Base-by-base conservation (phyloP, 2,888 invertebrate species). In the Eubasilissa splendida region DNA sequence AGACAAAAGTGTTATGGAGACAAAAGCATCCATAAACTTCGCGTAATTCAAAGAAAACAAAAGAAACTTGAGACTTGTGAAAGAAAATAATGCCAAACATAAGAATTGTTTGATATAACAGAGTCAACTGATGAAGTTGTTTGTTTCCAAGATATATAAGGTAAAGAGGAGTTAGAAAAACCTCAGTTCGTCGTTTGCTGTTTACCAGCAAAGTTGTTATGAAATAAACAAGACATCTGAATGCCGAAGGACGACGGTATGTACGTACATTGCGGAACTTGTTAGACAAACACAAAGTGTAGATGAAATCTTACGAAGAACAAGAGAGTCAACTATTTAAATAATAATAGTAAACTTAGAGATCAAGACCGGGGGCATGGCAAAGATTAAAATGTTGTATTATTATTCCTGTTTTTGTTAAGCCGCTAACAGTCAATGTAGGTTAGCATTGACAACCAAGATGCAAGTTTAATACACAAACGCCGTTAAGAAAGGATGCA, bases 361-460 rank as follows among this genome's bases (percentile, higher is more conserved):
- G 66, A 66, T 33, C 76, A 42, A 33, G 76, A 42, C 56, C 31
- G 58, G 52, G 54, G n/a, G 52, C 65, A 56, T 33, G 31, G 54
- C 76, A 54, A 54, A 59, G 14, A 77, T 22, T 70, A 42, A 14
- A 53, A 53, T 22, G 58, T 11, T 12, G 65, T 65, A 54, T 52
- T 70, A 77, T 56, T 54, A 66, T 9, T 22, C 65, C 33, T 56
- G 22, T 59, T 33, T 50, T 54, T 63, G 60, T 63, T 60, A 76
- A 76, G 76, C 76, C 76, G 76, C 75, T 53, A 63, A 76, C 33
- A 76, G 76, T 76, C 76, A 76, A 76, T 56, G 76, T 31, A 76
- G 76, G 76, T 76, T 76, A 76, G 76, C 66, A 76, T 76, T 76
- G 76, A 76, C 76, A 76, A 76, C 65, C 76, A 31, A 76, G 76